Evolutionary conservation across 2,113 vertebrate genomes (phyloP), one percentile per base, ranked within the genome.

Genomic region (Natator depressus): DNA sequence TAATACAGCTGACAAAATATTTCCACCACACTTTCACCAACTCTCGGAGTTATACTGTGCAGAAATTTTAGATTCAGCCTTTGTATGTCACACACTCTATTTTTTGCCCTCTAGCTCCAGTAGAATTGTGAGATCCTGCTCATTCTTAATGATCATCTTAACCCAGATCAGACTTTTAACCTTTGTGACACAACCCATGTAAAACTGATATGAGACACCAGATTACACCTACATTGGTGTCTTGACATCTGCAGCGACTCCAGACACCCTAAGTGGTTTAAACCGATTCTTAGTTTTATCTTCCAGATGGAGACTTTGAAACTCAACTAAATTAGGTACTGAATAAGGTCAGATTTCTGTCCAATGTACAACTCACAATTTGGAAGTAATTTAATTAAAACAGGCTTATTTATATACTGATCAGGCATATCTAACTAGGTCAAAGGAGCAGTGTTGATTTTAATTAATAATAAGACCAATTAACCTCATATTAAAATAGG

Each of bases 131-230:
- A 72, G n/a, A 59, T 4, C 2, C 78, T 55, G 78, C 25, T 6
- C 72, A 59, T 59, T 82, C 29, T 53, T 31, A 25, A 65, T 7
- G 25, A 50, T 69, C 46, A 55, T 65, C 11, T 75, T 75, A 47
- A 49, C 2, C 62, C 0, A 0, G 38, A 54, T 13, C 47, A 49
- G 42, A 11, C 12, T 78, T 59, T 42, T n/a, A 55, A 17, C 4
- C 0, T 5, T 1, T 17, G 14, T 89, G 53, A 13, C 49, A 59
- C 6, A 49, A 2, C 42, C 42, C 2, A 3, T 14, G 2, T 1
- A 49, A 51, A 87, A 80, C 10, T 3, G 65, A 22, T 29, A 20
- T 38, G 8, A 11, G 72, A 10, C 17, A n/a, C 16, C 5, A 0
- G 11, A 59, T 49, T 17, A 10, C n/a, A 59, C 10, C 12, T 35